phyloP scores from a whole-genome alignment of 2,113 vertebrate genomes.

The Edolisoma coerulescens region DNA sequence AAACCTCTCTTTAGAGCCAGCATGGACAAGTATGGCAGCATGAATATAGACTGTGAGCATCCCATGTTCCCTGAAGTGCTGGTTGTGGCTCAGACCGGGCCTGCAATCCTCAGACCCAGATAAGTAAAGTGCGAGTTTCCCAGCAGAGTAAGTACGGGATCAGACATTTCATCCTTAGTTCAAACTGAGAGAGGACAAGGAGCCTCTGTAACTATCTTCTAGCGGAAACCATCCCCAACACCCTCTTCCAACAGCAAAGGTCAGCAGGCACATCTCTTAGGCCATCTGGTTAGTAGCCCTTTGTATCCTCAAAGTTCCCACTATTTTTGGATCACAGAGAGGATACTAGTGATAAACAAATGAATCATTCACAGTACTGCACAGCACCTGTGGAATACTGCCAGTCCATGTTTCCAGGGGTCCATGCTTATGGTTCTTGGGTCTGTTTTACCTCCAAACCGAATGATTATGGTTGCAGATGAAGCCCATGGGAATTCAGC shows the following conservation, averaged over 20 bases:
- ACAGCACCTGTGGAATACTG: not conserved
- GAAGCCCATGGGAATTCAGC: not conserved
- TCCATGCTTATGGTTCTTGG: not conserved
- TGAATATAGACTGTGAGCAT: not conserved
- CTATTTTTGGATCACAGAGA: not conserved
- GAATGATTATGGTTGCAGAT: not conserved
- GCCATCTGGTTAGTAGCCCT: not conserved
- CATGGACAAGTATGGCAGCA: not conserved
- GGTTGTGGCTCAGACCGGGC: accelerated
- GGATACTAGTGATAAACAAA: not conserved
- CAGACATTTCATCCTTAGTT: not conserved
- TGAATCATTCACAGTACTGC: not conserved
- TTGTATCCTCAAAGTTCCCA: not conserved
- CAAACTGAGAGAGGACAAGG: not conserved
- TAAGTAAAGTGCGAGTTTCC: not conserved
- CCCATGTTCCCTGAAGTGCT: not conserved
- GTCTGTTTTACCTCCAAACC: not conserved
- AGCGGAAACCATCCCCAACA: not conserved
- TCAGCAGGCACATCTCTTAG: not conserved
- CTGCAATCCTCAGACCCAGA: not conserved
- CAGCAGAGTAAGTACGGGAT: not conserved
- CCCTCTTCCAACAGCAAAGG: not conserved
- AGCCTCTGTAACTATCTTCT: not conserved
- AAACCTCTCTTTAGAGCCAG: not conserved
- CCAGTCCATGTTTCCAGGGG: not conserved